Percentiles rank a stretch among this genome's conserved stretches.
phyloP scores from a whole-genome alignment of 2,797 vertebrate genomes.

The Manis javanica region DNA sequence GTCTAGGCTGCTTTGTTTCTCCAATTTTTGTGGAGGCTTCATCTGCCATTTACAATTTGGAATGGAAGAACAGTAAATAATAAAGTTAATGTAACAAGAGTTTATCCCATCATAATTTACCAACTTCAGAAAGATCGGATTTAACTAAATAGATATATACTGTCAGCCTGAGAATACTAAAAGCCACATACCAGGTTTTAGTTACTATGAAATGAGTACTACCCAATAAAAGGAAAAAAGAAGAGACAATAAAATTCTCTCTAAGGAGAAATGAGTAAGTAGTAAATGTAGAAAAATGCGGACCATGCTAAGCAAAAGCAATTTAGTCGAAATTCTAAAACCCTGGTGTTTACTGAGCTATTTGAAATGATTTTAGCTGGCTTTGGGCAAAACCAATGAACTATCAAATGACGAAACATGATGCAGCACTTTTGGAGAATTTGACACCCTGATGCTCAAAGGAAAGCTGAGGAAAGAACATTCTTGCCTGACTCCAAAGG shows the following conservation, averaged over 20 bases:
- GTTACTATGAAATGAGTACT: neutral
- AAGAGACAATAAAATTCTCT: neutral
- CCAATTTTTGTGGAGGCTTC: neutral
- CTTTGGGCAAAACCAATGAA: neutral
- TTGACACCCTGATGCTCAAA: neutral
- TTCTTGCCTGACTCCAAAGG: neutral
- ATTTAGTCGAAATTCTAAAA: slow-evolving; percentile 33
- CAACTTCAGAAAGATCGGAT: neutral
- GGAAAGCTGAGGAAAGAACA: neutral
- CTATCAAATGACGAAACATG: neutral
- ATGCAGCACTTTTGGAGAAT: neutral
- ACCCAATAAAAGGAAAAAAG: neutral
- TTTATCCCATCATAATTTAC: neutral
- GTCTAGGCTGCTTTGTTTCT: neutral
- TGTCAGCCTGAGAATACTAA: neutral
- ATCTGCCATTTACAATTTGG: neutral
- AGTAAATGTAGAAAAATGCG: neutral
- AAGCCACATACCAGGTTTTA: neutral
- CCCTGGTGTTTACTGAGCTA: neutral
- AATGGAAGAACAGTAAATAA: slow-evolving; percentile 10
- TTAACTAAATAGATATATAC: neutral
- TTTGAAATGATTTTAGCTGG: slow-evolving; percentile 44
- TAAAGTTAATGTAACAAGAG: neutral
- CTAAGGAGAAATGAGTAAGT: neutral
- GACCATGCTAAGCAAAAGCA: neutral